Evolutionary conservation across 2,113 vertebrate species (phyloP).

Genomic region (Urocynchramus pylzowi): DNA sequence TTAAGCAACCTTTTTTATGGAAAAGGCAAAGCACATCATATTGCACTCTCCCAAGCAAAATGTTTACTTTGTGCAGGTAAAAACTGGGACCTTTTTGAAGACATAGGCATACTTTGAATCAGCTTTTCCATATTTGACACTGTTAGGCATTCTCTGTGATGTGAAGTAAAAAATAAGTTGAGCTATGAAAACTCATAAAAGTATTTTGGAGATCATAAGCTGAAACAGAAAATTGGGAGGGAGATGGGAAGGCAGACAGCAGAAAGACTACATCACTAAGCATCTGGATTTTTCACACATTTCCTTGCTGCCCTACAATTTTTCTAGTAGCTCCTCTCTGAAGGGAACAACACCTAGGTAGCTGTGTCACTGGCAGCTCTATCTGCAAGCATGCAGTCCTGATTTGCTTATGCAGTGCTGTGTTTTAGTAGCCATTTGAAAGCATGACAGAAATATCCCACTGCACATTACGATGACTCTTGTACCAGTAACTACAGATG

Average conservation of each 20-base stretch:
- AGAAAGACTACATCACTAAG: background rate
- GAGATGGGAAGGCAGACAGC: background rate
- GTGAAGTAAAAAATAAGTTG: background rate
- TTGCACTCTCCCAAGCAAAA: background rate
- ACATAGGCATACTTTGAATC: background rate
- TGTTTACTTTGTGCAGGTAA: background rate
- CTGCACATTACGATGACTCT: constrained; percentile 17
- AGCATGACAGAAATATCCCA: constrained; percentile 21
- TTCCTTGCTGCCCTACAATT: background rate
- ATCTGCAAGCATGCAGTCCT: background rate
- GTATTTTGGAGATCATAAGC: background rate
- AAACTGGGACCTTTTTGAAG: background rate
- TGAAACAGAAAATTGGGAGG: background rate
- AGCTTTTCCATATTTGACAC: background rate
- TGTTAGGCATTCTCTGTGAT: background rate
- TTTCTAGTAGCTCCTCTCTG: background rate
- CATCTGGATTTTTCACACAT: background rate
- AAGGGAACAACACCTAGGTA: background rate
- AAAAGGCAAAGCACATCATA: background rate
- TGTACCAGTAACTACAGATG: constrained; percentile 56
- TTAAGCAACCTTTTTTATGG: background rate
- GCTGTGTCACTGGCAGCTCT: background rate
- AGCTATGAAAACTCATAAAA: background rate
- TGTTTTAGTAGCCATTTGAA: constrained; percentile 52
- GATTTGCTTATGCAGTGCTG: constrained; percentile 35